Base-by-base conservation (phyloP, 2,888 invertebrate genomes). In the Candidula unifasciata region DNA sequence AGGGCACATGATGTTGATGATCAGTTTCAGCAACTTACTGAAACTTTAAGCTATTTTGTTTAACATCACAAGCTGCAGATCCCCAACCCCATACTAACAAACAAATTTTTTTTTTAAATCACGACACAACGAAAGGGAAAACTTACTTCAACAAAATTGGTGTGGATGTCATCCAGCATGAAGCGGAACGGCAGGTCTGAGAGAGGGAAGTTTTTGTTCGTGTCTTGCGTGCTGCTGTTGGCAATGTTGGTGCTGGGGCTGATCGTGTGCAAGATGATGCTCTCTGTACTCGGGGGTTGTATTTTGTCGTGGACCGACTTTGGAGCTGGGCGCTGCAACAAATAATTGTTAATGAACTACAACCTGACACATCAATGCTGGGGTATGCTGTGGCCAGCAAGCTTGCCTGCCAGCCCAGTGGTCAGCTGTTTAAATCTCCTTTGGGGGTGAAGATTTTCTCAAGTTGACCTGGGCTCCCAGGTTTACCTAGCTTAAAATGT, bases 101-200 rank as follows among this genome's bases (percentile, higher is more conserved):
- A 16, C 18, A 18, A n/a, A n/a, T n/a, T n/a, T n/a, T n/a, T n/a
- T n/a, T n/a, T n/a, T n/a, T n/a, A n/a, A n/a, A n/a, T n/a, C n/a
- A n/a, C n/a, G n/a, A n/a, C n/a, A 54, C 10, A 10, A 54, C 18
- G 54, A 3, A 60, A 21, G 21, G 5, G 21, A 52, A 33, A 77
- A 95, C 96, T 95, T 93, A 97, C 97, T 94, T 97, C 96, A 87
- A 97, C 96, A 93, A 97, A 97, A 93, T 96, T 96, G 2, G 97
- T 96, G 88, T 96, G 96, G 78, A 97, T 94, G 92, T 96, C 96
- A 94, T 97, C 96, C 79, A 97, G 95, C 88, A 96, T 96, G 0
- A 97, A 96, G 91, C 95, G 96, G 33, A 97, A 94, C 0, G 97
- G 97, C 73, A 97, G 93, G 77, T 95, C 94, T 1, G 86, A 88